A percentile compares a stretch with the other conserved stretches of the same genome.
phyloP scores from a whole-genome alignment of 2,888 invertebrate species.

The Toxonevra muliebris region DNA sequence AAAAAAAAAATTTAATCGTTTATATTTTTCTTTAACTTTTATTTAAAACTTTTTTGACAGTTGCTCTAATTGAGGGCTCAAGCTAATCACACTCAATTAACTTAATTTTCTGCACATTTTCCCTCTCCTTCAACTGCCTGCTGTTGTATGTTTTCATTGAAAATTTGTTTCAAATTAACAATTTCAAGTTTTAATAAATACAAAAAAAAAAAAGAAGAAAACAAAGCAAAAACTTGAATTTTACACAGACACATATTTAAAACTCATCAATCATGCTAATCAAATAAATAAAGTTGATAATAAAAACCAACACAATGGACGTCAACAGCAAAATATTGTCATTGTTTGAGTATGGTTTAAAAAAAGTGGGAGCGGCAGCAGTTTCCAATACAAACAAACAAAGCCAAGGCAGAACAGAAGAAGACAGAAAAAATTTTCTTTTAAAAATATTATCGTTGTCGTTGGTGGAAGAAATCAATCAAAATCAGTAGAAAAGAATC shows the following conservation, averaged over 20 bases:
- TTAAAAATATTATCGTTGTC: neutral
- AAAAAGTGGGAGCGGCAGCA: no score
- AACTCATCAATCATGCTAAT: constrained; percentile 15
- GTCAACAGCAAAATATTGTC: neutral
- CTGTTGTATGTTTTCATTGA: no score
- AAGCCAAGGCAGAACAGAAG: neutral
- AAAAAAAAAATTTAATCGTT: no score
- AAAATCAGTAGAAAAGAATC: neutral
- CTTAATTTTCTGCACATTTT: neutral
- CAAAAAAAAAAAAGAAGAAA: neutral
- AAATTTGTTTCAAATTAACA: neutral
- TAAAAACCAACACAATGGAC: no score
- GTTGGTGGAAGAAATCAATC: constrained; percentile 8
- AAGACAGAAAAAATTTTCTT: neutral
- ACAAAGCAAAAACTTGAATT: neutral
- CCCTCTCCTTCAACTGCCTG: no score
- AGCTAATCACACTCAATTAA: constrained; percentile 2
- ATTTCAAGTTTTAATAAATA: neutral
- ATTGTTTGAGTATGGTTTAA: neutral
- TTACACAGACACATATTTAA: constrained; percentile 1
- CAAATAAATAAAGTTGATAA: constrained; percentile 7
- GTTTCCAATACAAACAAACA: no score
- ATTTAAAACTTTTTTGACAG: neutral
- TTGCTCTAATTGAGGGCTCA: neutral
- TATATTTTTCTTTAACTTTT: no score